A percentile compares a stretch with the other conserved stretches of the same genome.
Conservation (phyloP, 1,140 invertebrate genomes). For the Drosophila pandora region DNA sequence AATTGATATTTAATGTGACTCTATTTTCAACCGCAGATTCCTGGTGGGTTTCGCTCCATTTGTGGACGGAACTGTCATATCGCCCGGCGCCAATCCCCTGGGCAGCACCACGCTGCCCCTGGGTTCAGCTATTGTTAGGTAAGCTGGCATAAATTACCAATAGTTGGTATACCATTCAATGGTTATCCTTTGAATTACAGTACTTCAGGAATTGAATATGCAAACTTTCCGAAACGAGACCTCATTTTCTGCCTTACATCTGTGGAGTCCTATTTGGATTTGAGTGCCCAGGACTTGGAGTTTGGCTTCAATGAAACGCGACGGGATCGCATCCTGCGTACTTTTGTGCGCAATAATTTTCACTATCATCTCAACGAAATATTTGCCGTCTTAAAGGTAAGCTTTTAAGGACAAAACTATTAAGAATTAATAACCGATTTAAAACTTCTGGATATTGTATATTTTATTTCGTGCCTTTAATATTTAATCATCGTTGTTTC, state of each 20-base stretch:
- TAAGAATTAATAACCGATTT: no score
- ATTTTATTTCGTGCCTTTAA: neutral
- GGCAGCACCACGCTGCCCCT: constrained; percentile 74
- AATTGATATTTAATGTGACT: neutral
- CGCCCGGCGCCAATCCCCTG: constrained; percentile 84
- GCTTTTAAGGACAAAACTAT: no score
- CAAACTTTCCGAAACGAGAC: constrained; percentile 92
- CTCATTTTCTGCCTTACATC: constrained; percentile 91
- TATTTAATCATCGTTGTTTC: constrained; percentile 1
- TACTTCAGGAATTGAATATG: constrained; percentile 89
- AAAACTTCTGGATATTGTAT: neutral
- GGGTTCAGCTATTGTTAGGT: constrained; percentile 83
- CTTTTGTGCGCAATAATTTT: constrained; percentile 94
- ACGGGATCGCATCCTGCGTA: constrained; percentile 92
- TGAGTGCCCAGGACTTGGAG: constrained; percentile 91
- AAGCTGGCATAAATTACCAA: neutral
- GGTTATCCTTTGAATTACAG: constrained; percentile 80
- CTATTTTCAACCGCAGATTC: constrained; percentile 85
- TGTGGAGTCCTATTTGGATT: constrained; percentile 90
- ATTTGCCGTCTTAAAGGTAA: constrained; percentile 91
- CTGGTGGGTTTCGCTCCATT: constrained; percentile 95
- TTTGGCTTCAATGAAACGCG: constrained; percentile 94
- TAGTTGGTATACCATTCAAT: constrained; percentile 18
- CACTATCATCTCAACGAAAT: constrained; percentile 95
- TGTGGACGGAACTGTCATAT: constrained; percentile 92